Conservation (phyloP, 2,797 vertebrate species). For the Rhabdophis nuchalis region DNA sequence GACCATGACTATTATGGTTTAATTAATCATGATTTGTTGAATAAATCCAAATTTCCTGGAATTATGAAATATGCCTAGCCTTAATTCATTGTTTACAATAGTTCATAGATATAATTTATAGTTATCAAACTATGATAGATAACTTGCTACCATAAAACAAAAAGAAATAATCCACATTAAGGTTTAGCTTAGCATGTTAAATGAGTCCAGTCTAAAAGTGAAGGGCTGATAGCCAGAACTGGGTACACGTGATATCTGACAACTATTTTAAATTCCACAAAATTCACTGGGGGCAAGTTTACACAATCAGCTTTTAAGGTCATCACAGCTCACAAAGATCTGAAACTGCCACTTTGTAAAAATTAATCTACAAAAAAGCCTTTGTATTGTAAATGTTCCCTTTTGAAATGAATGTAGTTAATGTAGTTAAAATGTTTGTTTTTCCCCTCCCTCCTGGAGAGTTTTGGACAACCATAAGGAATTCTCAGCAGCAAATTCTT, state of each 20-base stretch:
- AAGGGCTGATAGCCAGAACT: neutral
- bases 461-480: neutral
- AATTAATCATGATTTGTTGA: neutral
- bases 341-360: neutral
- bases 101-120: neutral
- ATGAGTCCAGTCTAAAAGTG: neutral
- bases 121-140: neutral
- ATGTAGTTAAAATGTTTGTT: neutral
- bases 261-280: neutral
- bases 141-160: neutral
- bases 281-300: neutral
- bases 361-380: neutral
- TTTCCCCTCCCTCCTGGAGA: fast-evolving
- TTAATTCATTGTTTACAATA: neutral
- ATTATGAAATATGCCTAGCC: neutral
- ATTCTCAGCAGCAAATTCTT: neutral
- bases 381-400: neutral
- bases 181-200: neutral
- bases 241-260: neutral
- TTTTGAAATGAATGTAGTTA: neutral
- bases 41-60: neutral
- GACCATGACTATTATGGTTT: neutral
- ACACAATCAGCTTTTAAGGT: neutral
- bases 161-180: neutral
- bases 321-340: neutral